A percentile compares a stretch with the other conserved stretches of the same genome.
phyloP scores from a whole-genome alignment of 2,113 vertebrate species.

The Lamprologus tigripictilis region DNA sequence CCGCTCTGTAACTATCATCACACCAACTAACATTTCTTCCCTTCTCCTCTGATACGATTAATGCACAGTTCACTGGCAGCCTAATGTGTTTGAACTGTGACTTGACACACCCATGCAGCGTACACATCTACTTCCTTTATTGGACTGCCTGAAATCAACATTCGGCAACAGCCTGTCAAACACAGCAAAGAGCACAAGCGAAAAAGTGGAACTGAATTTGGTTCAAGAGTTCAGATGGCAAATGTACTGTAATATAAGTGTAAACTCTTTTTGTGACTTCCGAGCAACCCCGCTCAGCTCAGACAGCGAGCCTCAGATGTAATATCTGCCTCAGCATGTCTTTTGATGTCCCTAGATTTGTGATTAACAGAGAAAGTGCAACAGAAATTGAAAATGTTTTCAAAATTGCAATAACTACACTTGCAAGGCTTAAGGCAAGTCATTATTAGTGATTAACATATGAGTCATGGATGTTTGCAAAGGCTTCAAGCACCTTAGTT shows the following conservation, averaged over 20 bases:
- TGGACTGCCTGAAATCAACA: conserved; percentile 29
- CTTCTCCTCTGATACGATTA: not conserved
- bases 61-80: not conserved
- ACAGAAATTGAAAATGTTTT: not conserved
- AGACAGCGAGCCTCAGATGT: not conserved
- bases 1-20: not conserved
- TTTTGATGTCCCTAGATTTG: not conserved
- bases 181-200: not conserved
- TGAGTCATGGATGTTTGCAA: not conserved
- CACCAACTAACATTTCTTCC: not conserved
- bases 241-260: not conserved
- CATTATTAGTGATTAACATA: not conserved
- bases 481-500: not conserved
- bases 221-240: not conserved
- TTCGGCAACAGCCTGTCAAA: not conserved
- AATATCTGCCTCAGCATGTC: not conserved
- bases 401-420: not conserved
- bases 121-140: conserved; percentile 65
- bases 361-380: not conserved
- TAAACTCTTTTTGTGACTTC: not conserved
- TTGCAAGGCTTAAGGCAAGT: not conserved
- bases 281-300: not conserved
- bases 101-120: conserved; percentile 57
- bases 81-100: conserved; percentile 47
- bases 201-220: not conserved